Evolutionary conservation across 2,888 invertebrate species (phyloP), one percentile per base, ranked within the genome.

Genomic region (Oxyscelio sp.): DNA sequence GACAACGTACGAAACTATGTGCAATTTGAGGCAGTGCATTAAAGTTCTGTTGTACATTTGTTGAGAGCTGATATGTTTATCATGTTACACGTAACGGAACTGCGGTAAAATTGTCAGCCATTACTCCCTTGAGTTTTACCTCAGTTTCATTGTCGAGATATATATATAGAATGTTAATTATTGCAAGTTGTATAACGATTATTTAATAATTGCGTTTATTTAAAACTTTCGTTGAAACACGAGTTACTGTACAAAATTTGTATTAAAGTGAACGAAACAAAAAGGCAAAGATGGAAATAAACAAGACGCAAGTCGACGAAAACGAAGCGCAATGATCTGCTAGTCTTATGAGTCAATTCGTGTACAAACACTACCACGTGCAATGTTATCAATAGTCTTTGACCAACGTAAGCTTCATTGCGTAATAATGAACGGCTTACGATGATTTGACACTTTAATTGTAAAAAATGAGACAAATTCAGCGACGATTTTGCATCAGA

Each of bases 401-500:
- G 4, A 40, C 34, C 27, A 6, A 27, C 27, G 27, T 27, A 27
- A 4, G 6, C 27, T 27, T 27, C 27, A 6, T 27, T 27, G 27
- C 27, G 6, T 27, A 27, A 27, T 27, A 27, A 4, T 27, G 27
- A 27, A 27, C 6, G 4, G 3, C 6, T 3, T 27, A 27, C 27
- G 6, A 27, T 27, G 3, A 27, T 27, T 27, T 27, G 27, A 27
- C 27, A 27, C n/a, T n/a, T n/a, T n/a, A n/a, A n/a, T n/a, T n/a
- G n/a, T n/a, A n/a, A 75, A 45, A 84, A 75, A 83, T 71, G 80
- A 83, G 85, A 77, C 83, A 83, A 77, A 80, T 83, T 85, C 85
- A 83, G 79, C 40, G 52, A 58, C 63, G 48, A 58, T 58, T n/a
- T 50, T 56, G 27, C 34, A 81, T 77, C 31, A 74, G 58, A 66